Evolutionary conservation across 1,140 invertebrate genomes (phyloP).

Genomic region (Pinna nobilis): DNA sequence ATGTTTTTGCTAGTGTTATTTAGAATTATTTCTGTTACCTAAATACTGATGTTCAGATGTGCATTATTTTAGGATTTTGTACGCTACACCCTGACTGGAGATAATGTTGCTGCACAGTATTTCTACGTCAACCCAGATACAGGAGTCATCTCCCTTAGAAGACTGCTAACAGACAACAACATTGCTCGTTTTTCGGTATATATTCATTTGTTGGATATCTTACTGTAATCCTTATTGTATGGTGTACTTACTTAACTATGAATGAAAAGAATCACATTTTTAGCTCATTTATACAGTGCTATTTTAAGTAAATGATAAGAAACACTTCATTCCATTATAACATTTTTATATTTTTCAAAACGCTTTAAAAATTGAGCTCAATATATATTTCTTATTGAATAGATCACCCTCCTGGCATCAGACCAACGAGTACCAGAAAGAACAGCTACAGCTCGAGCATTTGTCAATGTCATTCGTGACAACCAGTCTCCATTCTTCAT

Average conservation of each 20-base stretch:
- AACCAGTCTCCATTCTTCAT: slow-evolving; percentile 38
- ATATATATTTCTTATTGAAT: background rate
- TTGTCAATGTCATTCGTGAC: slow-evolving; percentile 50
- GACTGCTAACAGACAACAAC: slow-evolving; percentile 22
- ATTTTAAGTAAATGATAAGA: background rate
- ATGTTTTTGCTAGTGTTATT: too few relatives aligned
- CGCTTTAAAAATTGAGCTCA: background rate
- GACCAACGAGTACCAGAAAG: slow-evolving; percentile 55
- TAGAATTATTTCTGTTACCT: too few relatives aligned
- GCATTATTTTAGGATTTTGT: slow-evolving; percentile 23
- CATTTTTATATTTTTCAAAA: background rate
- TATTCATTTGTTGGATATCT: too few relatives aligned
- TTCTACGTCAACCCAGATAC: slow-evolving; percentile 41
- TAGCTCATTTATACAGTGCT: background rate
- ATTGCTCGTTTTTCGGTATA: slow-evolving; percentile 41
- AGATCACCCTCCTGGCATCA: slow-evolving; percentile 49
- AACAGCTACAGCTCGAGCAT: slow-evolving; percentile 42
- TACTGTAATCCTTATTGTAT: too few relatives aligned
- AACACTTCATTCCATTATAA: background rate
- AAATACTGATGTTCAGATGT: background rate
- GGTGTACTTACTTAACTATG: background rate
- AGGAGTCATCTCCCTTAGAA: slow-evolving; percentile 43
- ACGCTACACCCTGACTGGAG: slow-evolving; percentile 10
- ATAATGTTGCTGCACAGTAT: slow-evolving; percentile 26
- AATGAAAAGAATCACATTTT: too few relatives aligned